These are phyloP conservation scores for Caenorhabditis imperialis DNA, from an alignment of 2,888 invertebrate genomes.

Conservation along the genomic window DNA sequence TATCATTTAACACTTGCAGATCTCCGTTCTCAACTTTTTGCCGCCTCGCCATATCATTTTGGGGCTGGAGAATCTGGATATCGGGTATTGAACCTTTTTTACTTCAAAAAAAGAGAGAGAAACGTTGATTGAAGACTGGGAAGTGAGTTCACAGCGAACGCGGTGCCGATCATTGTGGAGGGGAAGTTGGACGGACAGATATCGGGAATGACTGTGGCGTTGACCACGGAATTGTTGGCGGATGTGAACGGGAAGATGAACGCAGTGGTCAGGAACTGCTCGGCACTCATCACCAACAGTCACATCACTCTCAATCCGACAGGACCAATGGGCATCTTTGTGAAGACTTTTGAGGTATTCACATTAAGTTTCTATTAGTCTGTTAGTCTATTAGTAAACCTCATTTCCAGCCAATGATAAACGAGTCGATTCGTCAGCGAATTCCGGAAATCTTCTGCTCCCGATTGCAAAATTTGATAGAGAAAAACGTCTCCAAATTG, in stretches of 20 bases:
- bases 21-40: slow-evolving; percentile 73
- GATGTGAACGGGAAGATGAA: slow-evolving; percentile 69
- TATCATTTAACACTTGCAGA: slow-evolving; percentile 28
- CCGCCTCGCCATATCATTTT: slow-evolving; percentile 70
- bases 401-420: slow-evolving; percentile 72
- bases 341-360: slow-evolving; percentile 74
- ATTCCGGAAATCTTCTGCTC: slow-evolving; percentile 74
- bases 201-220: slow-evolving; percentile 69
- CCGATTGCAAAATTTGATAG: slow-evolving; percentile 71
- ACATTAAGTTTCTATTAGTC: background rate
- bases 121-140: slow-evolving; percentile 20
- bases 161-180: slow-evolving; percentile 58
- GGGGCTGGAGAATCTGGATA: slow-evolving; percentile 71
- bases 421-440: slow-evolving; percentile 71
- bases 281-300: slow-evolving; percentile 69
- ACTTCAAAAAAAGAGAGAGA: background rate
- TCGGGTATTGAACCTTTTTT: slow-evolving; percentile 34
- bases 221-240: slow-evolving; percentile 67
- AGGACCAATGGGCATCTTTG: slow-evolving; percentile 72
- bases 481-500: slow-evolving; percentile 72
- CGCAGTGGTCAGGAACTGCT: slow-evolving; percentile 72
- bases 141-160: slow-evolving; percentile 40
- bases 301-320: slow-evolving; percentile 72
- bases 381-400: no score
- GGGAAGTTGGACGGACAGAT: slow-evolving; percentile 68